Conservation (phyloP, 2,888 invertebrate genomes). For the Formica aserva region DNA sequence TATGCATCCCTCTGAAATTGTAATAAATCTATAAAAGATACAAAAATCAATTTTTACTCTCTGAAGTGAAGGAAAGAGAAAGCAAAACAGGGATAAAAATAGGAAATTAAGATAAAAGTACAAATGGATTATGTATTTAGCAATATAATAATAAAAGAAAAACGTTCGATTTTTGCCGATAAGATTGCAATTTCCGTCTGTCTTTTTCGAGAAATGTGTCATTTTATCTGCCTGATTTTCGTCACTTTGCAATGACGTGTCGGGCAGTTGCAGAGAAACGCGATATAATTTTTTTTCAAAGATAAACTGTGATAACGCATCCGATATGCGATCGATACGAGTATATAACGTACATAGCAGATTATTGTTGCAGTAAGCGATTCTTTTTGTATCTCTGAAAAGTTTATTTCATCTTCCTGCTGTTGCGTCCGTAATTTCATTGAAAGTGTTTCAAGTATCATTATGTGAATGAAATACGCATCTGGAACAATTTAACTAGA, state of each 20-base stretch:
- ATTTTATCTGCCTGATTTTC: slow-evolving; percentile 11
- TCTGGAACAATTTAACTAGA: not conserved
- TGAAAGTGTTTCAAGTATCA: not conserved
- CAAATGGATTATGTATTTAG: not conserved
- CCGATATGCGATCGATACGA: slow-evolving; percentile 18
- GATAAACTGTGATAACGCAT: slow-evolving; percentile 42
- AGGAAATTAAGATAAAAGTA: not conserved
- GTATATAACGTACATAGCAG: not conserved
- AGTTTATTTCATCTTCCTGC: slow-evolving; percentile 13
- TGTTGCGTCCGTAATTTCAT: not conserved
- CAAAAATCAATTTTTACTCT: not conserved
- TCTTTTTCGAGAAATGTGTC: not conserved
- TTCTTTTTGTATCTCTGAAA: slow-evolving; percentile 8
- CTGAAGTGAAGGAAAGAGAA: not conserved
- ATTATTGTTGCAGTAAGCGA: slow-evolving; percentile 17
- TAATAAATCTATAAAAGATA: not conserved
- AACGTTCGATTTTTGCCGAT: not conserved
- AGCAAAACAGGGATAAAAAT: not conserved
- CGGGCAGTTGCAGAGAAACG: not conserved
- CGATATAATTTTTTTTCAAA: slow-evolving; percentile 35
- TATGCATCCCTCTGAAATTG: not conserved
- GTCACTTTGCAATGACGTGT: slow-evolving; percentile 14
- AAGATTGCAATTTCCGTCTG: slow-evolving; percentile 7
- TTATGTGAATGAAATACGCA: not conserved
- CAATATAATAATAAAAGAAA: not conserved